These are phyloP conservation scores for Athalia cordata DNA, from an alignment of 2,888 invertebrate genomes.

Conservation along the genomic window DNA sequence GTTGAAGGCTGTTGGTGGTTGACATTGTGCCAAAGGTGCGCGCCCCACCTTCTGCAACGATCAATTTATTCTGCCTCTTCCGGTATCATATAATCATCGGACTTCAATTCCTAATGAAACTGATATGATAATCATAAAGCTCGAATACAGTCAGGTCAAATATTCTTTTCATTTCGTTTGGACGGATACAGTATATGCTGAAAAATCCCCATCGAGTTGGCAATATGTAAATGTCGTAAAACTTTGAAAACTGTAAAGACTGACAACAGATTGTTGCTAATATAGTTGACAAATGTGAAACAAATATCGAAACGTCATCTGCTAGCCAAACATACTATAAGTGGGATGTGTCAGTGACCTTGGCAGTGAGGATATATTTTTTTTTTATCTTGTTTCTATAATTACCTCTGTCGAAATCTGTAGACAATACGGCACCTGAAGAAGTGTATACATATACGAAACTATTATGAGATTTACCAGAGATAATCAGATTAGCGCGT, in stretches of 20 bases:
- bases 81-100: not conserved
- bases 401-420: constrained; percentile 13
- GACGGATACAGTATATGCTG: no score
- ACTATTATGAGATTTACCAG: constrained; percentile 4
- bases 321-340: not conserved
- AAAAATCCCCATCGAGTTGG: no score
- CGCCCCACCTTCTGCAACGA: not conserved
- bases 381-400: constrained; percentile 1
- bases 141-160: no score
- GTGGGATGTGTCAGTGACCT: constrained; percentile 5
- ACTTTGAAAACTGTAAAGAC: no score
- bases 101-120: not conserved
- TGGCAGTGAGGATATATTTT: constrained; percentile 12
- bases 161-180: no score
- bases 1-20: constrained; percentile 31
- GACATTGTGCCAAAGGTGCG: constrained; percentile 26
- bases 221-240: no score
- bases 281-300: not conserved
- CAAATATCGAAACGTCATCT: not conserved
- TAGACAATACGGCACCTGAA: not conserved
- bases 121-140: not conserved
- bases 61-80: constrained; percentile 6
- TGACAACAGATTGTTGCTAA: not conserved
- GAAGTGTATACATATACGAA: not conserved
- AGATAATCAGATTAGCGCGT: not conserved